phyloP scores from a whole-genome alignment of 2,113 vertebrate species.

The Alces alces region DNA sequence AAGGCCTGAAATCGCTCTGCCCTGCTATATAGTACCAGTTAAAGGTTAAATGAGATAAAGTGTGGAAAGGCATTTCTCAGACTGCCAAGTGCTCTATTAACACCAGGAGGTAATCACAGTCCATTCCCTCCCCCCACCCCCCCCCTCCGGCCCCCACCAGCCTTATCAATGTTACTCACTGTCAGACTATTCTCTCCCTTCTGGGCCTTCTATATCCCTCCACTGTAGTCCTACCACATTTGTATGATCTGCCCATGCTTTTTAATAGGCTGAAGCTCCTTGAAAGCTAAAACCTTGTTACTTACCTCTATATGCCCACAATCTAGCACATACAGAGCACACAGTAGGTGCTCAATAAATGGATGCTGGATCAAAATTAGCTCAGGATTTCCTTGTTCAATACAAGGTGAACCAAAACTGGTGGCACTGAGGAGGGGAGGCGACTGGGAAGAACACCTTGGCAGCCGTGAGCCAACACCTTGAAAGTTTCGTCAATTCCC shows the following conservation, averaged over 20 bases:
- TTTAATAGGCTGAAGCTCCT: neutral
- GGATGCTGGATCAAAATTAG: neutral
- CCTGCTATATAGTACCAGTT: neutral
- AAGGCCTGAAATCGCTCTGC: neutral
- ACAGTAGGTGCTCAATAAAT: neutral
- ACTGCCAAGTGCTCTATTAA: neutral
- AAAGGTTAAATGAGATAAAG: neutral
- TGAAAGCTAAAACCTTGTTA: neutral
- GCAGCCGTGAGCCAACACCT: neutral
- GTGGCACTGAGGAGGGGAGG: neutral
- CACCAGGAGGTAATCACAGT: neutral
- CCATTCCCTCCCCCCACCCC: neutral
- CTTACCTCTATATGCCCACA: neutral
- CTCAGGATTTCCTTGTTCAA: slow-evolving; percentile 13
- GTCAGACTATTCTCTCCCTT: neutral
- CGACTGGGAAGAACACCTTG: neutral
- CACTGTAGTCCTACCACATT: neutral
- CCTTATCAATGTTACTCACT: neutral
- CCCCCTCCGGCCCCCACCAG: rapidly evolving
- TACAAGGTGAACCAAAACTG: neutral
- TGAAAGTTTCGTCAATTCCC: neutral
- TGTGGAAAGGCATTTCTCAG: neutral
- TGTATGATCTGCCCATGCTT: neutral
- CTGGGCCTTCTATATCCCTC: neutral
- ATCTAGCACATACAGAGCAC: neutral